Evolutionary conservation across 2,113 vertebrate species (phyloP), one percentile per base, ranked within the genome.

Genomic region (Murina feae): DNA sequence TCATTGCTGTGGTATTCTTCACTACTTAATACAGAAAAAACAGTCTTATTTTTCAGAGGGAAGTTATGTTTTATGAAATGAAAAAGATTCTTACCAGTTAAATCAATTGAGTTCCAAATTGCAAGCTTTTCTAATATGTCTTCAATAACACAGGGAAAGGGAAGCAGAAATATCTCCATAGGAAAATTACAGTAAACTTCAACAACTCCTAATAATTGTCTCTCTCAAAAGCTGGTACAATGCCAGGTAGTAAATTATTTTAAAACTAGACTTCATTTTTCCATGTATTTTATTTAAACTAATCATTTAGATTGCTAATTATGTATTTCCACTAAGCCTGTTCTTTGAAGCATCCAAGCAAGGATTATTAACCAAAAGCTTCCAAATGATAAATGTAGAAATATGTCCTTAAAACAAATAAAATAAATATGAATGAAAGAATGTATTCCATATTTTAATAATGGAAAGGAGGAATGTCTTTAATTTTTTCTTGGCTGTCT

Each of bases 11-110:
- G 39, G 7, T 68, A 3, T 84, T 83, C 39, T 84, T 93, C n/a
- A 55, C 71, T 80, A 39, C 76, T 83, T 89, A 82, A 89, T 60
- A 86, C 4, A 71, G 55, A 17, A 95, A 95, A 4, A 72, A n/a
- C 1, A 55, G 35, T 65, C 82, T 90, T 79, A 60, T 42, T 78
- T 82, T 94, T 94, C 55, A 47, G 42, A 79, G 37, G 35, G 69
- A 95, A 83, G 42, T 76, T 93, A 55, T 84, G 32, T 95, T 83
- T 88, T 68, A 83, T 86, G 58, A 95, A 96, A 89, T 95, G 37
- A 82, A 92, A 93, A 95, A 95, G 9, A 76, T 53, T 93, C 44
- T 85, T 95, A 91, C 86, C 82, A 69, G 58, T 60, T 94, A 89
- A 92, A 83, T 89, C 69, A 92, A 89, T 92, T 91, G 39, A 89